phyloP scores from a whole-genome alignment of 2,888 invertebrate species.

The Bombylius major region DNA sequence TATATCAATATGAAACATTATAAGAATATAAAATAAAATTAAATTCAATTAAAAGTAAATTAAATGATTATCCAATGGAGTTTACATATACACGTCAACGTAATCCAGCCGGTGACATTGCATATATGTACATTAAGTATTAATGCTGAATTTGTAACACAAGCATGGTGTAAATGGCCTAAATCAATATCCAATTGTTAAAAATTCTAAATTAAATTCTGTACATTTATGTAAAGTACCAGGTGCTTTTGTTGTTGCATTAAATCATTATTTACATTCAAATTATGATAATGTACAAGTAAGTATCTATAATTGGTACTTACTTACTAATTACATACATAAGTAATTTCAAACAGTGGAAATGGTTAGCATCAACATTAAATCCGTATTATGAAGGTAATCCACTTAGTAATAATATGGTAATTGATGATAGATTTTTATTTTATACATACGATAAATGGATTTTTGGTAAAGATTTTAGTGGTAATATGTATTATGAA shows the following conservation, averaged over 20 bases:
- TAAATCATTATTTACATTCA: constrained; percentile 70
- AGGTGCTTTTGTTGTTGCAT: constrained; percentile 81
- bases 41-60: constrained; percentile 62
- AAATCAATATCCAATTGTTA: constrained; percentile 46
- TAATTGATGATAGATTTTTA: constrained; percentile 78
- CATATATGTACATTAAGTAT: constrained; percentile 46
- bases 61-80: constrained; percentile 81
- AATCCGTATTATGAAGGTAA: constrained; percentile 92
- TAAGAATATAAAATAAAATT: constrained; percentile 51
- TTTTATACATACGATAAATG: constrained; percentile 63
- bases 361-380: constrained; percentile 75
- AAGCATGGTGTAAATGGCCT: constrained; percentile 88
- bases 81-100: constrained; percentile 61
- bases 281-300: constrained; percentile 44
- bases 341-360: constrained; percentile 61
- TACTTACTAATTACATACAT: neutral
- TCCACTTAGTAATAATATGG: constrained; percentile 47
- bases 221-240: constrained; percentile 96
- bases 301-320: constrained; percentile 18
- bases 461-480: constrained; percentile 75
- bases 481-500: constrained; percentile 76
- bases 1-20: constrained; percentile 38
- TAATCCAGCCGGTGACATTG: constrained; percentile 49
- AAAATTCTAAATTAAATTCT: constrained; percentile 43
- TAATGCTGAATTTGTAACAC: constrained; percentile 67